Conservation (phyloP, 2,888 invertebrate species). For the Patella depressa region DNA sequence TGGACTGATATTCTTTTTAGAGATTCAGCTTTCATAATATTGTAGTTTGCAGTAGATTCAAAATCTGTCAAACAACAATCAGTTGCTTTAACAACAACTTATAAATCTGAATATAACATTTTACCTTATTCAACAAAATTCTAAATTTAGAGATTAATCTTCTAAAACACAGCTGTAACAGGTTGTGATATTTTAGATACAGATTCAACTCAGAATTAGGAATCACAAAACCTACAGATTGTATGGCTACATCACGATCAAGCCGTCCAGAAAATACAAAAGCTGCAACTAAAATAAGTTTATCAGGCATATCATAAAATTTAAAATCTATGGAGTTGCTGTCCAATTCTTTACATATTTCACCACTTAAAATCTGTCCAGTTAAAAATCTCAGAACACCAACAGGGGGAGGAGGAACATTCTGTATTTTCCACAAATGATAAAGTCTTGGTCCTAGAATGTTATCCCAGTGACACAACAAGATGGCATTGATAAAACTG, state of each 20-base stretch:
- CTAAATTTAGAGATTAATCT: slow-evolving; percentile 60
- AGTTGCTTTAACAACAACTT: too few species aligned
- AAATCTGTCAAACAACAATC: too few species aligned
- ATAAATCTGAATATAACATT: too few species aligned
- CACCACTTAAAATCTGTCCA: slow-evolving; percentile 65
- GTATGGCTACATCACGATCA: slow-evolving; percentile 53
- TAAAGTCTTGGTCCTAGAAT: slow-evolving; percentile 66
- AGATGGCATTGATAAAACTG: slow-evolving; percentile 50
- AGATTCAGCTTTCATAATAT: too few species aligned
- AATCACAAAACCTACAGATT: slow-evolving; percentile 63
- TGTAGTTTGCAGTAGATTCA: too few species aligned
- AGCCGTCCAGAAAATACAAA: slow-evolving; percentile 65
- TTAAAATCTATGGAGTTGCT: slow-evolving; percentile 60
- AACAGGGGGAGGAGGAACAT: slow-evolving; percentile 39
- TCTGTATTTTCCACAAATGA: slow-evolving; percentile 61
- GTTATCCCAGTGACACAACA: slow-evolving; percentile 68
- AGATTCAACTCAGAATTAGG: slow-evolving; percentile 49
- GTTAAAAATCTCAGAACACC: slow-evolving; percentile 56
- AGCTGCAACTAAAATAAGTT: slow-evolving; percentile 58
- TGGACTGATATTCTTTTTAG: too few species aligned
- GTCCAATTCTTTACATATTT: slow-evolving; percentile 64
- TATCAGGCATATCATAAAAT: slow-evolving; percentile 62
- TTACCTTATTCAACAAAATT: slow-evolving; percentile 61
- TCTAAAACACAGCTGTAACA: slow-evolving; percentile 56
- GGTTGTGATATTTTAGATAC: slow-evolving; percentile 59